Evolutionary conservation across 2,888 invertebrate species (phyloP).

Genomic region (Drosophila phalerata): DNA sequence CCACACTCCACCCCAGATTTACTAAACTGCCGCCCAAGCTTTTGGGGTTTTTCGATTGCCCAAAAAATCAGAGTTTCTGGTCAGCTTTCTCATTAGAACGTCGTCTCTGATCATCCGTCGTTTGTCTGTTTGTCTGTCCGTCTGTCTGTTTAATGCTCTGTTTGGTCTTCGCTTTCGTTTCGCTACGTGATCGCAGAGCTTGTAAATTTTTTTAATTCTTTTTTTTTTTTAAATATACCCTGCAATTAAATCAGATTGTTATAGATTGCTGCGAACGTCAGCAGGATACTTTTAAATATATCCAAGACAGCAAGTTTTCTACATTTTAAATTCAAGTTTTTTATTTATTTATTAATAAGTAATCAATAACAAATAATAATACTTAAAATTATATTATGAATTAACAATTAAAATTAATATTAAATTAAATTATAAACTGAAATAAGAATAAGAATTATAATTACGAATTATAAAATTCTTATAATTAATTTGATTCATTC

Average conservation of each 20-base stretch:
- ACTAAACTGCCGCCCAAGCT: neutral
- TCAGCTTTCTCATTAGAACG: constrained; percentile 75
- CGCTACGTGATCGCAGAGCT: constrained; percentile 64
- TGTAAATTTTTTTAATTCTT: constrained; percentile 13
- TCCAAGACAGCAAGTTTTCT: neutral
- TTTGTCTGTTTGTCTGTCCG: constrained; percentile 17
- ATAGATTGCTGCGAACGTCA: neutral
- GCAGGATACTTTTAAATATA: neutral
- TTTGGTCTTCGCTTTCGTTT: constrained; percentile 64
- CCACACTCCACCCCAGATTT: neutral
- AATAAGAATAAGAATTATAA: no score
- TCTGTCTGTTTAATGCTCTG: constrained; percentile 24
- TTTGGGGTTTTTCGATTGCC: constrained; percentile 28
- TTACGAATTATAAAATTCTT: no score
- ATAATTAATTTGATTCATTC: no score
- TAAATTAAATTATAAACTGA: no score
- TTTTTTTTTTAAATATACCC: constrained; percentile 13
- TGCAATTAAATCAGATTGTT: neutral
- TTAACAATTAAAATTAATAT: no score
- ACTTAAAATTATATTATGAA: no score
- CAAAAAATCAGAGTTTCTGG: constrained; percentile 53
- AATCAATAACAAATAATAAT: no score
- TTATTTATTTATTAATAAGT: no score
- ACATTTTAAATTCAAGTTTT: no score
- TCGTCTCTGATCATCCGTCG: constrained; percentile 31